phyloP scores from a whole-genome alignment of 2,888 invertebrate species.

The Sthenelais limicola region DNA sequence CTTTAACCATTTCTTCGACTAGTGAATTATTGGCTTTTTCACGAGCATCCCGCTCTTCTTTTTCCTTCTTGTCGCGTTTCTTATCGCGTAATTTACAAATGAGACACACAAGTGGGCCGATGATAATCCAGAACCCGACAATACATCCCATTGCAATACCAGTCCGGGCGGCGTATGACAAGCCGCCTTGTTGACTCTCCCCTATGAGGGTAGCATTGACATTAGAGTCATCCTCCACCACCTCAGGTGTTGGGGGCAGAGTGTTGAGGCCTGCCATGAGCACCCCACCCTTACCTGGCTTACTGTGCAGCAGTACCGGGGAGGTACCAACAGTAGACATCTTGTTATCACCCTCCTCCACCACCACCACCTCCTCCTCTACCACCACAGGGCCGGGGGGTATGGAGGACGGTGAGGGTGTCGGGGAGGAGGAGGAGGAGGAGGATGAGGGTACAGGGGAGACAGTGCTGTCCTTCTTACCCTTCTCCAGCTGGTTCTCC shows the following conservation, averaged over 20 bases:
- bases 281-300: not conserved
- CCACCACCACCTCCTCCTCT: too few species aligned
- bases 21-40: slow-evolving; percentile 18
- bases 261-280: not conserved
- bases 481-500: too few species aligned
- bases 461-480: too few species aligned
- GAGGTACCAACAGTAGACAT: too few species aligned
- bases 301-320: too few species aligned
- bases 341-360: too few species aligned
- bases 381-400: too few species aligned
- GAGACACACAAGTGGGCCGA: slow-evolving; percentile 61
- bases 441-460: too few species aligned
- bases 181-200: not conserved
- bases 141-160: slow-evolving; percentile 59
- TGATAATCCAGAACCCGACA: slow-evolving; percentile 57
- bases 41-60: slow-evolving; percentile 50
- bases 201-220: not conserved
- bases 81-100: slow-evolving; percentile 57
- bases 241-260: not conserved
- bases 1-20: slow-evolving; percentile 33
- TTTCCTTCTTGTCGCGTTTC: slow-evolving; percentile 41
- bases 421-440: too few species aligned
- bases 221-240: not conserved
- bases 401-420: too few species aligned
- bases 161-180: slow-evolving; percentile 10